These are phyloP conservation scores for Penaeus vannamei DNA, from an alignment of 1,140 invertebrate genomes.

Conservation along the genomic window DNA sequence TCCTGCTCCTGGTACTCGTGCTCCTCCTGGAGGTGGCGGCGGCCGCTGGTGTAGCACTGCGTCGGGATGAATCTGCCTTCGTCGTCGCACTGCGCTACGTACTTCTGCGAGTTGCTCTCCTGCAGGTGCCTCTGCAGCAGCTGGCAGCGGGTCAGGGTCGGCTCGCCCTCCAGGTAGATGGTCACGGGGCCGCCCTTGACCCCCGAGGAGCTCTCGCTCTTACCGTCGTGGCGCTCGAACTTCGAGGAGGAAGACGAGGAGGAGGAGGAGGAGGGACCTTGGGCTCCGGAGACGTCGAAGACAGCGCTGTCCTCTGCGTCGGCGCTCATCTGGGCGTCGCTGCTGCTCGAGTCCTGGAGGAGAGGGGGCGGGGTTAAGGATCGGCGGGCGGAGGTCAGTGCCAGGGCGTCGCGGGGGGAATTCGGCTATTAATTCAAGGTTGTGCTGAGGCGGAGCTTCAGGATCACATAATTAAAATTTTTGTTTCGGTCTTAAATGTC, in stretches of 20 bases:
- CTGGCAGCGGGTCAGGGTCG: slow-evolving; percentile 63
- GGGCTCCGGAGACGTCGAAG: neutral
- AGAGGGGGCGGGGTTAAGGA: too few relatives aligned
- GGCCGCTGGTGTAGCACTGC: slow-evolving; percentile 78
- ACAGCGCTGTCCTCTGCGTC: neutral
- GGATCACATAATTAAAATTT: too few relatives aligned
- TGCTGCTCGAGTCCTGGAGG: slow-evolving; percentile 50
- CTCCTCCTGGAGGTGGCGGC: slow-evolving; percentile 18
- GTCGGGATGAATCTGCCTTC: slow-evolving; percentile 80
- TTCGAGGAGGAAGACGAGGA: too few relatives aligned
- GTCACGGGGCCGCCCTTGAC: slow-evolving; percentile 44
- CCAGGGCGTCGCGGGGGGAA: too few relatives aligned
- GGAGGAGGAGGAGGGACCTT: too few relatives aligned
- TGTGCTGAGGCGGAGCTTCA: too few relatives aligned
- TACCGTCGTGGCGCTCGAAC: too few relatives aligned
- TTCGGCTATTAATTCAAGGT: too few relatives aligned
- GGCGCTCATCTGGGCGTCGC: neutral
- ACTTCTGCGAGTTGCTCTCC: slow-evolving; percentile 69
- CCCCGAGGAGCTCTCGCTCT: too few relatives aligned
- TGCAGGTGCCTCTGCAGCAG: slow-evolving; percentile 58
- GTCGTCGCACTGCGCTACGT: slow-evolving; percentile 77
- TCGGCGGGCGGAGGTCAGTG: too few relatives aligned
- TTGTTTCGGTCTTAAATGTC: too few relatives aligned
- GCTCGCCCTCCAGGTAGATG: slow-evolving; percentile 66
- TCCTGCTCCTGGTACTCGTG: slow-evolving; percentile 45